Evolutionary conservation across 2,797 vertebrate species (phyloP), one percentile per base, ranked within the genome.

Genomic region (Scomberomorus guttatus): DNA sequence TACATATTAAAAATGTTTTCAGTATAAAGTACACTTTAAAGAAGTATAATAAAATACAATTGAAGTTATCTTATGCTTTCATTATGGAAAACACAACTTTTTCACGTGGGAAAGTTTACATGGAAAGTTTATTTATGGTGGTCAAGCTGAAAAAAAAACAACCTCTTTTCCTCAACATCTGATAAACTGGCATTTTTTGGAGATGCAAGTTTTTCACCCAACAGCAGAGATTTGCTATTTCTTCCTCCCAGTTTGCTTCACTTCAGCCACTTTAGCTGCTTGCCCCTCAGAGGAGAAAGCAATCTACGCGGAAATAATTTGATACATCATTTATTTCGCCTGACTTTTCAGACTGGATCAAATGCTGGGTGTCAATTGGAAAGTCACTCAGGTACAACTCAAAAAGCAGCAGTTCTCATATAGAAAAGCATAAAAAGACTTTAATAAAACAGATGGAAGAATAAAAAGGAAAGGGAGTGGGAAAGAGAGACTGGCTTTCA

Each of bases 251-350:
- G 7, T 24, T 75, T 22, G 6, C 24, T 29, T 70, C 24, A 2
- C 44, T 65, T 75, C 70, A 79, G 44, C 60, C 69, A 57, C 56
- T 83, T 81, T 12, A 59, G 52, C 71, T 29, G 13, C 65, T 63
- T 34, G 20, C 12, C 44, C 72, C 56, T 83, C 54, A 11, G 65
- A 75, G 71, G 29, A 74, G 55, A 80, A 69, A 76, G 69, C 39
- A 52, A 84, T 70, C 68, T 22, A 8, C 0, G 18, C 10, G 12
- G 70, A 81, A 79, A 75, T 73, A 48, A 88, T 87, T 52, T 67
- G 48, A 85, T 14, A 46, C 75, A 60, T 87, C 62, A 64, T 83
- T 91, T 72, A 80, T 88, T 90, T 89, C 60, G 62, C 83, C 81
- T 72, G 84, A 81, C 80, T 86, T 88, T 86, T 82, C 73, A 58